Conservation (phyloP, 2,113 vertebrate species). For the Actenoides hombroni region DNA sequence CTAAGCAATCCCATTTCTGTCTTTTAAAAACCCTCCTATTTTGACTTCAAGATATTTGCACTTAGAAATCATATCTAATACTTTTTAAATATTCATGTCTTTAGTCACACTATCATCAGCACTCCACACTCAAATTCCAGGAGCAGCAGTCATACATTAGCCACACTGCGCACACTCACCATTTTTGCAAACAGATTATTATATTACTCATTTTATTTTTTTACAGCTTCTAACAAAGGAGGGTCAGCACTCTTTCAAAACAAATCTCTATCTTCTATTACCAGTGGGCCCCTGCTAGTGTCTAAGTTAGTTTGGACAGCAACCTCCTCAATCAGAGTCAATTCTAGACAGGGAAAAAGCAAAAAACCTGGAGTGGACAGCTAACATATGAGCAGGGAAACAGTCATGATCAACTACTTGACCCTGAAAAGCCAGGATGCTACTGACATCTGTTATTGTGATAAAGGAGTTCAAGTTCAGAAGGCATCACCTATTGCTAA, state of each 20-base stretch:
- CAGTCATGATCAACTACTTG: not conserved
- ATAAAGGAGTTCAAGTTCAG: not conserved
- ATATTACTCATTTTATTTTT: not conserved
- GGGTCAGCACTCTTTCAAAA: not conserved
- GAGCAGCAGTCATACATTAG: not conserved
- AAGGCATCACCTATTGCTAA: not conserved
- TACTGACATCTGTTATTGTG: not conserved
- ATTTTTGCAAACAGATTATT: not conserved
- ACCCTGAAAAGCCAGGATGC: not conserved
- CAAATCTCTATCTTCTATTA: not conserved
- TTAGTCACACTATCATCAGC: not conserved
- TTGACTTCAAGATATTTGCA: not conserved
- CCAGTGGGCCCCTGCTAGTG: accelerated
- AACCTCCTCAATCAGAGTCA: not conserved
- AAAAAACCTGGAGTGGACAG: not conserved
- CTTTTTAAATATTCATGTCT: not conserved
- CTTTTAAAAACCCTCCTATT: not conserved
- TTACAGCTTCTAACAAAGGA: not conserved
- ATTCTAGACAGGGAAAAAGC: not conserved
- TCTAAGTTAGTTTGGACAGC: not conserved
- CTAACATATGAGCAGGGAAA: not conserved
- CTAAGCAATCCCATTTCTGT: not conserved
- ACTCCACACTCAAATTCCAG: not conserved
- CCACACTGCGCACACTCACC: not conserved
- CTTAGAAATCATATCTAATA: not conserved